Conservation (phyloP, 92 coral and sea anemone species). For the Phenganax stokvisi region DNA sequence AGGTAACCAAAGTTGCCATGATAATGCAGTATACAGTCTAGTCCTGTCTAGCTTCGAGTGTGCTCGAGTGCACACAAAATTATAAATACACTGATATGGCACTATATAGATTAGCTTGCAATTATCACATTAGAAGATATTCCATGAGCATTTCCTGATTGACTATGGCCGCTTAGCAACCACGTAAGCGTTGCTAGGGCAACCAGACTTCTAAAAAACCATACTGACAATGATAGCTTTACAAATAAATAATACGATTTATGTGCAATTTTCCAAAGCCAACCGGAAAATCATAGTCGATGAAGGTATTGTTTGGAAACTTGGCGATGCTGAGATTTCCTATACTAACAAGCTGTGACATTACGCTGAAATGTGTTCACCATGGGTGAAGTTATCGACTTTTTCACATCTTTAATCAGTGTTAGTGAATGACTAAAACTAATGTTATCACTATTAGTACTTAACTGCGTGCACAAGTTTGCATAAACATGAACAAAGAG, state of each 20-base stretch:
- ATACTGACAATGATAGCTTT: background rate
- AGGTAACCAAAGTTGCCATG: background rate
- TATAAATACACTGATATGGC: background rate
- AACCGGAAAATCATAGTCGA: background rate
- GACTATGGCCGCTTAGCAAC: conserved; percentile 9
- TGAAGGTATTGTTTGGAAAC: background rate
- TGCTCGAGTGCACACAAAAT: background rate
- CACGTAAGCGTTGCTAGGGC: conserved; percentile 26
- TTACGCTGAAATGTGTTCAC: too few relatives aligned
- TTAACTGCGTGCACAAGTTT: too few relatives aligned
- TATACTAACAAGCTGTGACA: too few relatives aligned
- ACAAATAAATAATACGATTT: background rate
- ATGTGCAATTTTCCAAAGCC: background rate
- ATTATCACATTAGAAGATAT: background rate
- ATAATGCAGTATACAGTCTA: background rate
- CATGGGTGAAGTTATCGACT: too few relatives aligned
- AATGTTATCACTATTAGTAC: too few relatives aligned
- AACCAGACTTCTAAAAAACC: conserved; percentile 1
- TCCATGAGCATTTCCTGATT: conserved; percentile 1
- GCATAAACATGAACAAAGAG: too few relatives aligned
- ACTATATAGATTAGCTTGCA: background rate
- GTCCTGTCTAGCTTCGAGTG: background rate
- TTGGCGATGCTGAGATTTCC: too few relatives aligned
- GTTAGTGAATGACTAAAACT: too few relatives aligned
- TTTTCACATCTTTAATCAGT: too few relatives aligned